Percentiles rank a stretch among this genome's conserved stretches.
Conservation (phyloP, 2,113 vertebrate species). For the Ciconia boyciana region DNA sequence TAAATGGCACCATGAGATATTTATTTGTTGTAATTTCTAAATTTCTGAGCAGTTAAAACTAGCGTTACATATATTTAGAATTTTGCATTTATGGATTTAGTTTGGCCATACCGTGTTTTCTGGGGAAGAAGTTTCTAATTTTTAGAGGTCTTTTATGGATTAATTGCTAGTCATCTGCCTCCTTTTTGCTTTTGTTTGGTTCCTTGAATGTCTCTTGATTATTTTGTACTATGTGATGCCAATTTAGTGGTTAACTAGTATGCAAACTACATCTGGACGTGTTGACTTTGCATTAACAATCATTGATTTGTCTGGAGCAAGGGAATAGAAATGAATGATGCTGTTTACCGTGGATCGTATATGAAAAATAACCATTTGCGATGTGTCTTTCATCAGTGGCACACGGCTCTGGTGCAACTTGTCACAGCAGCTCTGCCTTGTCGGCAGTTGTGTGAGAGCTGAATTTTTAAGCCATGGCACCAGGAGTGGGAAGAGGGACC, state of each 20-base stretch:
- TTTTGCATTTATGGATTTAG: neutral
- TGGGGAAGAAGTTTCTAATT: slow-evolving; percentile 24
- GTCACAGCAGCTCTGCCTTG: neutral
- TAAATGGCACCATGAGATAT: neutral
- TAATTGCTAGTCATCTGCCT: slow-evolving; percentile 60
- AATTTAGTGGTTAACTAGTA: slow-evolving; percentile 65
- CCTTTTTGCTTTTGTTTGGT: slow-evolving; percentile 52
- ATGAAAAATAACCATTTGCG: slow-evolving; percentile 40
- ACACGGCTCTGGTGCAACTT: neutral
- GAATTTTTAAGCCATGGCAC: neutral
- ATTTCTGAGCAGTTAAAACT: neutral
- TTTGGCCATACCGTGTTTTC: neutral
- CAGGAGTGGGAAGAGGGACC: neutral
- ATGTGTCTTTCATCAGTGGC: neutral
- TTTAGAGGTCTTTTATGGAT: slow-evolving; percentile 49
- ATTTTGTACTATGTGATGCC: slow-evolving; percentile 51
- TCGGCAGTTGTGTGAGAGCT: neutral
- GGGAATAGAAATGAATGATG: slow-evolving; percentile 56
- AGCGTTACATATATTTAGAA: neutral
- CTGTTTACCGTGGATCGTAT: slow-evolving; percentile 18
- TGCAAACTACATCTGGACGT: slow-evolving; percentile 63
- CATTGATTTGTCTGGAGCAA: slow-evolving; percentile 56
- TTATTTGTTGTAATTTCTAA: neutral
- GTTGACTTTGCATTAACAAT: slow-evolving; percentile 66
- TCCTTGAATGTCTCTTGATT: slow-evolving; percentile 61